Percentiles rank a stretch among this genome's conserved stretches.
These are phyloP conservation scores for Pipistrellus nathusii DNA, from an alignment of 2,797 vertebrate species.

Conservation along the genomic window DNA sequence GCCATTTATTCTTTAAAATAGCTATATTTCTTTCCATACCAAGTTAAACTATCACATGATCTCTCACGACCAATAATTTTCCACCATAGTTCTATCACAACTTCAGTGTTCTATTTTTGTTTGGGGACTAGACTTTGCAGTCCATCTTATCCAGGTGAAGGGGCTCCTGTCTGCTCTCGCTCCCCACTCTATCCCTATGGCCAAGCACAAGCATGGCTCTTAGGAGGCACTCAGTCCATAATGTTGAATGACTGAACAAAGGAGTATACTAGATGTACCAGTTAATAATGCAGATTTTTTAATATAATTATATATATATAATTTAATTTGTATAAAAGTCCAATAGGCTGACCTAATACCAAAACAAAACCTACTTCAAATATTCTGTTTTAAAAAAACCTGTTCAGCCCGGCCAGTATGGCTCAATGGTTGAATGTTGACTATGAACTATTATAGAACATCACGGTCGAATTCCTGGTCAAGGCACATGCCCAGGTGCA, in stretches of 20 bases:
- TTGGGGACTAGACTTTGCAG: neutral
- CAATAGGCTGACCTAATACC: neutral
- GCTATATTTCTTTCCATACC: neutral
- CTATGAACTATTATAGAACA: no score
- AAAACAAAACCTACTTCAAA: neutral
- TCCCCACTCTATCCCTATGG: neutral
- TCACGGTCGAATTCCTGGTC: no score
- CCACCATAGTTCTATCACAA: neutral
- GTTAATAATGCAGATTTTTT: no score
- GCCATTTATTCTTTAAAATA: neutral
- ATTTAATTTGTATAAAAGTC: neutral
- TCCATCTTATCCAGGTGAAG: neutral
- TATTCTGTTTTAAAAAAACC: neutral
- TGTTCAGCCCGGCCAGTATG: no score
- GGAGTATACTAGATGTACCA: no score
- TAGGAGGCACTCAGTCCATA: neutral
- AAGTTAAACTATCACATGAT: neutral
- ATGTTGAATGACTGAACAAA: neutral
- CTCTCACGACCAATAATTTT: neutral
- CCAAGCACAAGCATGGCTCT: neutral
- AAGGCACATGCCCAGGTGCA: no score
- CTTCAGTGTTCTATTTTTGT: neutral
- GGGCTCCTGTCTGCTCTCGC: neutral
- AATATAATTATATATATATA: no score
- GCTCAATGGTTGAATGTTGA: no score